Conservation (phyloP, 37 sponge, comb jelly and placozoan species). For the Lycopodina hypogea region DNA sequence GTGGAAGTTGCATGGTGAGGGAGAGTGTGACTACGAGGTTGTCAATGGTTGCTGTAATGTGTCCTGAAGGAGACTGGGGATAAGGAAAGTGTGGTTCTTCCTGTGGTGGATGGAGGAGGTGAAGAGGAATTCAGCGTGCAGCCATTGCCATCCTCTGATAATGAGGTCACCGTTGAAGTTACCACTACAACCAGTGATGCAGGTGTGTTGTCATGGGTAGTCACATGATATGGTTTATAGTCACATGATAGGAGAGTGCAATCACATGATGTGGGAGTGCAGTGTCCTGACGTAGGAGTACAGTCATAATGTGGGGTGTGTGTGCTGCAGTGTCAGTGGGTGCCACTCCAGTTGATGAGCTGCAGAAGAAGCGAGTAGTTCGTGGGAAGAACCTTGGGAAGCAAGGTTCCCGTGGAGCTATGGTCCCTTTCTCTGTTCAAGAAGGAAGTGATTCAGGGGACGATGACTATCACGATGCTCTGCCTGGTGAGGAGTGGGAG, state of each 20-base stretch:
- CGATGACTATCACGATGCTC: constrained; percentile 4
- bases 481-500: not conserved
- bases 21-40: no score
- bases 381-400: constrained; percentile 3
- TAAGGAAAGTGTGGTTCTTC: not conserved
- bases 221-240: no score
- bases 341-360: not conserved
- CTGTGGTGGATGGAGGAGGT: not conserved
- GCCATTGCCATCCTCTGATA: constrained; percentile 5
- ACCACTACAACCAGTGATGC: not conserved
- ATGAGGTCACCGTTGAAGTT: not conserved
- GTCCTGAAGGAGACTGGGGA: not conserved
- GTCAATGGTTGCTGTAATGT: no score
- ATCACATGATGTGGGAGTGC: no score
- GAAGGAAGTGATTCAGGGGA: constrained; percentile 12
- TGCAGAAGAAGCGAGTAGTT: not conserved
- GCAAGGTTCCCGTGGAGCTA: not conserved
- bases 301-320: no score
- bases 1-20: no score
- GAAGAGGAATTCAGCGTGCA: not conserved
- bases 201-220: no score
- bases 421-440: not conserved
- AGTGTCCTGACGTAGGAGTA: no score
- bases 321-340: not conserved
- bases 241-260: no score